Conservation (phyloP, 2,888 invertebrate species). For the Tortrix viridana region DNA sequence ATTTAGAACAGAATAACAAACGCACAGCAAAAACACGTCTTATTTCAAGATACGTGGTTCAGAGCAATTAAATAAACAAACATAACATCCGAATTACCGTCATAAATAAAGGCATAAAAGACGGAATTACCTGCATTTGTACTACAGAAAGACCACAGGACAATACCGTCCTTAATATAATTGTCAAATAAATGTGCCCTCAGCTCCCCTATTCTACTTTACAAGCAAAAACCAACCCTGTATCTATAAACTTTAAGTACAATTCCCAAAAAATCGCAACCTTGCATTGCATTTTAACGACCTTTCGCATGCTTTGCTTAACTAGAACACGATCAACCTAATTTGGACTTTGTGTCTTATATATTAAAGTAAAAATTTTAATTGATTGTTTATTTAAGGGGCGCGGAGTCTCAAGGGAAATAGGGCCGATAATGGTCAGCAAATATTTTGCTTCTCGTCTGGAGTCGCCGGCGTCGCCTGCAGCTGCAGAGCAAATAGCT, state of each 20-base stretch:
- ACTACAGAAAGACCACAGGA: slow-evolving; percentile 31
- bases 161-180: slow-evolving; percentile 45
- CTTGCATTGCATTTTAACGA: slow-evolving; percentile 25
- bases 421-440: slow-evolving; percentile 43
- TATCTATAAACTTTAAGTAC: not conserved
- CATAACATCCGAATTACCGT: slow-evolving; percentile 27
- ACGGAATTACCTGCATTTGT: slow-evolving; percentile 25
- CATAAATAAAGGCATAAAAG: slow-evolving; percentile 37
- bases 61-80: slow-evolving; percentile 32
- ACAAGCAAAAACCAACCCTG: slow-evolving; percentile 1
- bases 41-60: slow-evolving; percentile 3
- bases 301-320: slow-evolving; percentile 21
- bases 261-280: not conserved
- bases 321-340: not conserved
- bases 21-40: slow-evolving; percentile 16
- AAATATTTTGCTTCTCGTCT: slow-evolving; percentile 42
- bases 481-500: slow-evolving; percentile 26
- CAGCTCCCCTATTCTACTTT: slow-evolving; percentile 4
- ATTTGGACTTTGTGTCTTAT: not conserved
- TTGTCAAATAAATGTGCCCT: slow-evolving; percentile 47
- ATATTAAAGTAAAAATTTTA: not conserved
- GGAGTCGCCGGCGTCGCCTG: slow-evolving; percentile 30
- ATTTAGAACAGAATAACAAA: slow-evolving; percentile 18
- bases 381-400: not conserved
- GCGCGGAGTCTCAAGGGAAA: slow-evolving; percentile 27